phyloP scores from a whole-genome alignment of 1,140 invertebrate species.

The Bombyx mori region ASM3026992v2 NC_085129.1:13843501-13844000 shows the following conservation, averaged over 20 bases:
- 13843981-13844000: too few species aligned
- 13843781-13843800: not conserved
- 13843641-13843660: slow-evolving; percentile 85
- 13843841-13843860: not conserved
- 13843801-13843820: not conserved
- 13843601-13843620: slow-evolving; percentile 74
- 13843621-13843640: slow-evolving; percentile 82
- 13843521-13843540: slow-evolving; percentile 83
- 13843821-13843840: not conserved
- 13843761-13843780: not conserved
- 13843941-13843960: too few species aligned
- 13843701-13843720: slow-evolving; percentile 85
- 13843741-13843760: slow-evolving; percentile 6
- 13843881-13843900: too few species aligned
- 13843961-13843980: too few species aligned
- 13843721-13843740: slow-evolving; percentile 70
- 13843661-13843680: slow-evolving; percentile 90
- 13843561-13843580: slow-evolving; percentile 59
- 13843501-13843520: slow-evolving; percentile 87
- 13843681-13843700: slow-evolving; percentile 91
- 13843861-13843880: too few species aligned
- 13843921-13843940: too few species aligned
- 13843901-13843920: too few species aligned
- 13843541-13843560: slow-evolving; percentile 64
- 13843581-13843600: slow-evolving; percentile 54